Evolutionary conservation across 1,140 invertebrate genomes (phyloP).

Genomic region (Triops cancriformis): DNA sequence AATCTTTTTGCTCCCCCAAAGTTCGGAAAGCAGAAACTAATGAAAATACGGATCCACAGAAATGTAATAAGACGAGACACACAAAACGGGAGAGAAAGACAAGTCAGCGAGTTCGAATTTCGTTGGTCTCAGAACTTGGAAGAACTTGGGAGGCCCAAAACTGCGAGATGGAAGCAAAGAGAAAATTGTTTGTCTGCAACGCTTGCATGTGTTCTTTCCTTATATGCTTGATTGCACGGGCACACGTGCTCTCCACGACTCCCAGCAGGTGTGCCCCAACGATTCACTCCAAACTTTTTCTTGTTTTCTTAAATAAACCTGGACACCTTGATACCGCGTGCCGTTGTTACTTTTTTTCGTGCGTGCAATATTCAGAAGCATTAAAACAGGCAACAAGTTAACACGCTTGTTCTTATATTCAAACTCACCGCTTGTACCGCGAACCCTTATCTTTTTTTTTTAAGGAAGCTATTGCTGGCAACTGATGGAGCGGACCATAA

Average conservation of each 20-base stretch:
- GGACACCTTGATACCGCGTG: neutral
- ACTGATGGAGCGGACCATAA: neutral
- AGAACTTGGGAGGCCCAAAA: neutral
- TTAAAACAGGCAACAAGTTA: neutral
- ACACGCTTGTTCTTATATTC: neutral
- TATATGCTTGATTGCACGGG: neutral
- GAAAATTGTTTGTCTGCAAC: neutral
- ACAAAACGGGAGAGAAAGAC: neutral
- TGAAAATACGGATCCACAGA: neutral
- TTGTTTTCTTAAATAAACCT: neutral
- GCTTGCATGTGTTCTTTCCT: conserved; percentile 3
- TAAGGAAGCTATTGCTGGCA: neutral
- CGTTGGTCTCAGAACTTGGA: neutral
- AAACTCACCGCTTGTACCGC: too few species aligned
- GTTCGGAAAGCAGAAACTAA: conserved; percentile 2
- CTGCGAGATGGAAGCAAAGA: neutral
- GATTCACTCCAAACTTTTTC: neutral
- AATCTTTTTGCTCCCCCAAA: neutral
- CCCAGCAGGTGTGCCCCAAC: neutral
- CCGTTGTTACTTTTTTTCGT: neutral
- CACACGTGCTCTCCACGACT: neutral
- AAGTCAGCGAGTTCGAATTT: neutral
- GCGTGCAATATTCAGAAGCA: neutral
- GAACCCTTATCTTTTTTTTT: neutral
- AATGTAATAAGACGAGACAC: neutral